Percentiles rank a stretch among this genome's conserved stretches.
Conservation (phyloP, 2,797 vertebrate genomes). For the Remorina albescens region DNA sequence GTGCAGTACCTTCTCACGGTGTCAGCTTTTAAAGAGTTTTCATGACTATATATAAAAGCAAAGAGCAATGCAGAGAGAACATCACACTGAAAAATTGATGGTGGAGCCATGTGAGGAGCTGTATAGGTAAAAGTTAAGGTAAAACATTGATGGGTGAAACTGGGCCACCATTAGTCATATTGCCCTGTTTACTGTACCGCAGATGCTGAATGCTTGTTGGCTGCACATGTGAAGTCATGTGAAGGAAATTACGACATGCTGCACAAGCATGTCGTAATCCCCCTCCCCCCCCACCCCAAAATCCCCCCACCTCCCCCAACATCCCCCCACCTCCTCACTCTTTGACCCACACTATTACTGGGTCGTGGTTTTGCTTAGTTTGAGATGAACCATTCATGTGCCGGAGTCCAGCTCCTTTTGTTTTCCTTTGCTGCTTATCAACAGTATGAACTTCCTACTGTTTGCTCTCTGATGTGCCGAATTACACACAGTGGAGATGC, state of each 20-base stretch:
- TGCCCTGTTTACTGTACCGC: slow-evolving; percentile 40
- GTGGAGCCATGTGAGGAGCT: slow-evolving; percentile 36
- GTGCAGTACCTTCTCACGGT: background rate
- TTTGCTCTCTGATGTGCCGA: slow-evolving; percentile 65
- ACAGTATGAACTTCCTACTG: slow-evolving; percentile 43
- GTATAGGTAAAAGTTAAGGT: slow-evolving; percentile 64
- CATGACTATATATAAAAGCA: slow-evolving; percentile 51
- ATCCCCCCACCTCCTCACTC: too few species aligned
- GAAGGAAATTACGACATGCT: slow-evolving; percentile 13
- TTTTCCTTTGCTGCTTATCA: slow-evolving; percentile 49
- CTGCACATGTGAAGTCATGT: slow-evolving; percentile 10
- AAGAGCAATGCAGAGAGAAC: slow-evolving; percentile 25
- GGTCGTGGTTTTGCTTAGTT: slow-evolving; percentile 14
- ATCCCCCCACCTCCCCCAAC: too few species aligned
- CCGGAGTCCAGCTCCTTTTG: slow-evolving; percentile 17
- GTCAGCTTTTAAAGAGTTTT: slow-evolving; percentile 40
- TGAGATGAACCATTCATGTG: slow-evolving; percentile 30
- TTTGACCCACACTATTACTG: slow-evolving; percentile 21
- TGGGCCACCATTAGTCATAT: slow-evolving; percentile 59
- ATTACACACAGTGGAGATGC: slow-evolving; percentile 72
- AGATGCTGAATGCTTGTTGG: slow-evolving; percentile 15
- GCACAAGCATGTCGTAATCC: too few species aligned
- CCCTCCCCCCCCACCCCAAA: too few species aligned
- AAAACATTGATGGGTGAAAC: slow-evolving; percentile 68
- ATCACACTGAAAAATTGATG: slow-evolving; percentile 62